These are phyloP conservation scores for Bibio marci DNA, from an alignment of 2,888 invertebrate genomes.

Conservation along the genomic window DNA sequence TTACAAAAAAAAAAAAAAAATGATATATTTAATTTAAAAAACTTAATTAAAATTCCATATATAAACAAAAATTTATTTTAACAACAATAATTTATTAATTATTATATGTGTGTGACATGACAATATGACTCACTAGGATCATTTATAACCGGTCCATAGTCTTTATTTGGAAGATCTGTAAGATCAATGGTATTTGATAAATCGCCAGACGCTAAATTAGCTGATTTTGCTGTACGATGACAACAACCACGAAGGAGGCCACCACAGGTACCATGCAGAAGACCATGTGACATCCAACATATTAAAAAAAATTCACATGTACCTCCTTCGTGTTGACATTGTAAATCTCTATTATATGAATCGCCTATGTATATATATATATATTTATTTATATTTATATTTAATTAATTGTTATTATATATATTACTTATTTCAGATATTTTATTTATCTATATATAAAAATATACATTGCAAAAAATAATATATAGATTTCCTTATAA, in stretches of 20 bases:
- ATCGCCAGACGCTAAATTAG: constrained; percentile 46
- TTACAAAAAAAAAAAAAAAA: no score
- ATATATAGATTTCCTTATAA: no score
- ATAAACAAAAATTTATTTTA: no score
- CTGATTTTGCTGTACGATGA: constrained; percentile 53
- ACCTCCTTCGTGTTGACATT: constrained; percentile 39
- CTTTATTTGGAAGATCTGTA: constrained; percentile 36
- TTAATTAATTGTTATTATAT: no score
- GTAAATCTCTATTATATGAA: constrained; percentile 17
- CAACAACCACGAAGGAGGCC: constrained; percentile 75
- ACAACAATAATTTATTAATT: no score
- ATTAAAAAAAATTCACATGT: constrained; percentile 81
- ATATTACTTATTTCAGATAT: no score
- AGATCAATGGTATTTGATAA: constrained; percentile 45
- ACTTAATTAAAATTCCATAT: no score
- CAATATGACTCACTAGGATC: constrained; percentile 66
- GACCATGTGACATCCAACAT: constrained; percentile 81
- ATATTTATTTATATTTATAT: no score
- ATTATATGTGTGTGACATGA: no score
- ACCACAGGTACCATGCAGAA: constrained; percentile 70
- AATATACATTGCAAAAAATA: no score
- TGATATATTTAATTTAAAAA: no score
- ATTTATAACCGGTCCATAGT: constrained; percentile 57
- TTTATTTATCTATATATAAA: no score
- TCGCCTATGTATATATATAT: constrained; percentile 5